These are phyloP conservation scores for Polietes domitor DNA, from an alignment of 2,888 invertebrate species.

Conservation along the genomic window DNA sequence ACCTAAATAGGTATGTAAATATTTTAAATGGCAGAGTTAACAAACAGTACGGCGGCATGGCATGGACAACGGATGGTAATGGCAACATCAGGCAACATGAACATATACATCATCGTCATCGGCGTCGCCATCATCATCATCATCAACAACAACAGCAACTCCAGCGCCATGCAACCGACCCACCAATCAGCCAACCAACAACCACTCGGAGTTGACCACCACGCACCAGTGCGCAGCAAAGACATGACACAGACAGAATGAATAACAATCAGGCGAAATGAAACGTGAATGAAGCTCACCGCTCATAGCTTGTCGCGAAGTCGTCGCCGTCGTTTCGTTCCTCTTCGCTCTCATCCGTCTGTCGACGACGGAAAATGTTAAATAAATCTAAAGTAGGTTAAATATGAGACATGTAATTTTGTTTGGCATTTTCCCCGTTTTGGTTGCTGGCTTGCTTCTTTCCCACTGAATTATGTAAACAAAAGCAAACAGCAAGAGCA, in stretches of 20 bases:
- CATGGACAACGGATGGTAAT: not conserved
- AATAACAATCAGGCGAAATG: conserved; percentile 13
- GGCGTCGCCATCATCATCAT: not conserved
- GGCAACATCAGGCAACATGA: not conserved
- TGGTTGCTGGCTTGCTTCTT: not conserved
- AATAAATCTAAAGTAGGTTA: conserved; percentile 29
- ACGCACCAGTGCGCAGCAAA: not conserved
- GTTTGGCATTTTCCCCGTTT: not conserved
- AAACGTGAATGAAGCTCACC: conserved; percentile 27
- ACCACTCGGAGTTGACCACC: conserved; percentile 13
- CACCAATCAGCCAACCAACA: no score
- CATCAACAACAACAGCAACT: not conserved
- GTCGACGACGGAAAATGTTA: not conserved
- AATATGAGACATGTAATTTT: conserved; percentile 31
- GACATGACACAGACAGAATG: not conserved
- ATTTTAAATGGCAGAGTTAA: conserved; percentile 38
- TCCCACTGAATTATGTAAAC: conserved; percentile 11
- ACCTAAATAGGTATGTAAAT: conserved; percentile 37
- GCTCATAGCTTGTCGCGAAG: not conserved
- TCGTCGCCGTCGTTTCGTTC: no score
- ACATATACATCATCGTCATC: not conserved
- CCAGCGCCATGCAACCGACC: not conserved
- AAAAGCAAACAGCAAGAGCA: not conserved
- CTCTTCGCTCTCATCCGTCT: not conserved
- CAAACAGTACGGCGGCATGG: not conserved